Conservation (phyloP, 2,113 vertebrate species). For the Gobio gobio region DNA sequence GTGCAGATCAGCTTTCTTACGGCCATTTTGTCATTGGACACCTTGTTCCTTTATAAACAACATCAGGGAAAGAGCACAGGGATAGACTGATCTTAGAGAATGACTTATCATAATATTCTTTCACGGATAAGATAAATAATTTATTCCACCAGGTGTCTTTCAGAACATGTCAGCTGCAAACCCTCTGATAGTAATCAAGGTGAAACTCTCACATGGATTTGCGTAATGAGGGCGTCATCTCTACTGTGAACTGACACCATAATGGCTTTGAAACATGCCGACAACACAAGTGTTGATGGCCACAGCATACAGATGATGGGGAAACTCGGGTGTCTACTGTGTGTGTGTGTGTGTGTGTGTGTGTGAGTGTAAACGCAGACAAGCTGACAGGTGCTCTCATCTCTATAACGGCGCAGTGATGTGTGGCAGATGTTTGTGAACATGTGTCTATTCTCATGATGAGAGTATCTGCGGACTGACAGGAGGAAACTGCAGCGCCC, state of each 20-base stretch:
- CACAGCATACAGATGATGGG: neutral
- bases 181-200: too few relatives aligned
- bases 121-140: neutral
- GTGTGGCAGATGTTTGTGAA: conserved; percentile 1
- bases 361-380: neutral
- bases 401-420: neutral
- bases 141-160: neutral
- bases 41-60: too few relatives aligned
- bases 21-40: too few relatives aligned
- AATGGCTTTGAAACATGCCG: neutral
- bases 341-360: conserved; percentile 1
- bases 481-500: neutral
- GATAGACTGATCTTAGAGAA: neutral
- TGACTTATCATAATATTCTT: neutral
- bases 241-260: neutral
- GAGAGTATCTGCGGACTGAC: neutral
- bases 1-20: too few relatives aligned
- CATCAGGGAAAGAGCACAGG: neutral
- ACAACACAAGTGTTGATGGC: neutral
- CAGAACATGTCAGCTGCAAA: neutral
- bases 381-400: conserved; percentile 6
- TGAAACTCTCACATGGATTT: neutral
- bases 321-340: neutral
- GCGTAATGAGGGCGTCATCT: neutral
- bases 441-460: neutral